Evolutionary conservation across 2,797 vertebrate species (phyloP).

Genomic region (Eulemur mongoz): DNA sequence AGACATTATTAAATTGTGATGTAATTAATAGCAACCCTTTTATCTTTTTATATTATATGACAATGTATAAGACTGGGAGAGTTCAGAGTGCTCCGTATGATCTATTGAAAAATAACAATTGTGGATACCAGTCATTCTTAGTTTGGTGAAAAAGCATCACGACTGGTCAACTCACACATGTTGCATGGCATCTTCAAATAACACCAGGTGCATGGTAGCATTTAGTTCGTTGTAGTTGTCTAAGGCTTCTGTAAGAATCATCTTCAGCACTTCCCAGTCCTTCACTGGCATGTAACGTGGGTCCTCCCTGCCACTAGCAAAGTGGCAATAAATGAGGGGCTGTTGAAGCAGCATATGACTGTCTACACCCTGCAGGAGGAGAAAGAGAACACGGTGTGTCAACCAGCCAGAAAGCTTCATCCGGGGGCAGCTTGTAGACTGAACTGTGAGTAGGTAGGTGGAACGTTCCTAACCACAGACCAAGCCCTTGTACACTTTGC

Average conservation of each 20-base stretch:
- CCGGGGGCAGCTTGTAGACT: background rate
- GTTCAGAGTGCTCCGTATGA: background rate
- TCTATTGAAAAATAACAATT: background rate
- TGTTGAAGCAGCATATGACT: slow-evolving; percentile 81
- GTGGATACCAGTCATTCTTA: background rate
- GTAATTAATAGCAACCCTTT: background rate
- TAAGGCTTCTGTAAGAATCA: slow-evolving; percentile 84
- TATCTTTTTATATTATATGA: background rate
- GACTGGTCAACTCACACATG: slow-evolving; percentile 86
- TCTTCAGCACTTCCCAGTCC: slow-evolving; percentile 86
- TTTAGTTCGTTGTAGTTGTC: slow-evolving; percentile 89
- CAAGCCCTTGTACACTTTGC: background rate
- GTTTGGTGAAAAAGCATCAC: background rate
- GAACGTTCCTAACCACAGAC: background rate
- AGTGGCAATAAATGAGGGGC: slow-evolving; percentile 89
- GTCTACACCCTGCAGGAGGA: slow-evolving; percentile 83
- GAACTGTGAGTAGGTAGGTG: background rate
- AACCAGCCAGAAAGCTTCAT: background rate
- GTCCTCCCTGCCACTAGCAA: slow-evolving; percentile 80
- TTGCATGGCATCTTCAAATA: slow-evolving; percentile 90
- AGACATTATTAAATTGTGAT: background rate
- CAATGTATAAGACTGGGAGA: background rate
- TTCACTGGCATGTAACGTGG: slow-evolving; percentile 85
- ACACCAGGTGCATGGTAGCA: slow-evolving; percentile 87
- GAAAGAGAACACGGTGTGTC: background rate